A percentile compares a stretch with the other conserved stretches of the same genome.
Evolutionary conservation across 2,888 invertebrate species (phyloP).

Genomic region (Ischnura elegans): DNA sequence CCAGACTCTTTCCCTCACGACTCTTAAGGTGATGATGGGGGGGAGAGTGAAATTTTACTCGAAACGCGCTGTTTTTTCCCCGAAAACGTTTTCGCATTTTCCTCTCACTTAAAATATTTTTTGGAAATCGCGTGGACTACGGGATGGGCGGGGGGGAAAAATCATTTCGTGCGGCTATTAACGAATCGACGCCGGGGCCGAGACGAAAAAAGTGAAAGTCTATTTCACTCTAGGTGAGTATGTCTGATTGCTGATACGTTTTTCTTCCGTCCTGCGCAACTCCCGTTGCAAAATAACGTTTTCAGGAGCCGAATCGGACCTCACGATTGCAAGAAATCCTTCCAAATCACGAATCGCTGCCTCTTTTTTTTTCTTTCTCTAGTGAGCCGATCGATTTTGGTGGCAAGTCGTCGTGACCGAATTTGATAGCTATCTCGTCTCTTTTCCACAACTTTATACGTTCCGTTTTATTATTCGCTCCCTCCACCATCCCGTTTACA

Average conservation of each 20-base stretch:
- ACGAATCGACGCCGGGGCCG: neutral
- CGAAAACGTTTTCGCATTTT: neutral
- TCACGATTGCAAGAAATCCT: slow-evolving; percentile 40
- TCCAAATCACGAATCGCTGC: slow-evolving; percentile 40
- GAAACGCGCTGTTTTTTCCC: neutral
- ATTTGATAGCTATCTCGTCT: too few species aligned
- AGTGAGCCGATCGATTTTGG: neutral
- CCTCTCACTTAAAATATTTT: neutral
- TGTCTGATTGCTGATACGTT: too few species aligned
- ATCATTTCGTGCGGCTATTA: neutral
- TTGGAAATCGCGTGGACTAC: neutral
- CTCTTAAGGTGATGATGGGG: neutral
- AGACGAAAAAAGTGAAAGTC: slow-evolving; percentile 46
- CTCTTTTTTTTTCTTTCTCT: neutral
- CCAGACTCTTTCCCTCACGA: neutral
- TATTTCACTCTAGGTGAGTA: too few species aligned
- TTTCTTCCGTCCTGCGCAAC: slow-evolving; percentile 21
- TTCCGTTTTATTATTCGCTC: too few species aligned
- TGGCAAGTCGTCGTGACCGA: too few species aligned
- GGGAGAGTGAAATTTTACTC: neutral
- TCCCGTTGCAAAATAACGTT: slow-evolving; percentile 4
- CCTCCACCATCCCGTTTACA: too few species aligned
- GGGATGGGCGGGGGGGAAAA: neutral
- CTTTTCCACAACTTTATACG: too few species aligned
- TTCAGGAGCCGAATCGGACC: slow-evolving; percentile 38